phyloP scores from a whole-genome alignment of 2,113 vertebrate genomes.

The Noctilio leporinus region DNA sequence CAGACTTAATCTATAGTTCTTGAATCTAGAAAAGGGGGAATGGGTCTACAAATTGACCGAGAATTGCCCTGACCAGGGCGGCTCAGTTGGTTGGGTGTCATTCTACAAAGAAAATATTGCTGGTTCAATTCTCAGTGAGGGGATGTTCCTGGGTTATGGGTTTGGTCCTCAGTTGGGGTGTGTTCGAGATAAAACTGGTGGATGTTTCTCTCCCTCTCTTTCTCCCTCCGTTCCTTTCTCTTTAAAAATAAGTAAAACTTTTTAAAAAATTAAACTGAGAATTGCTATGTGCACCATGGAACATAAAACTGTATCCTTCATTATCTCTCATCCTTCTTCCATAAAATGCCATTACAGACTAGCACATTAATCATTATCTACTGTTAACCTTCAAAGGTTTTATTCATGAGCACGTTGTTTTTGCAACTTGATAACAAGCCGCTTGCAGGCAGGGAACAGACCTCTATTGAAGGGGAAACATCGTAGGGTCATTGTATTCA shows the following conservation, averaged over 20 bases:
- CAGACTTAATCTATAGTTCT: not conserved
- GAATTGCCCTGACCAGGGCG: not conserved
- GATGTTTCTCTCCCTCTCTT: too few species aligned
- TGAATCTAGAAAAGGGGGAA: not conserved
- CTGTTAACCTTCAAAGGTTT: not conserved
- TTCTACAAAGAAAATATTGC: too few species aligned
- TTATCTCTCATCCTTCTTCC: not conserved
- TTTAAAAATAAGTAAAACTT: too few species aligned
- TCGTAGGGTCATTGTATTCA: not conserved
- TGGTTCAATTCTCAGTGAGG: too few species aligned
- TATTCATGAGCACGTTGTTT: not conserved
- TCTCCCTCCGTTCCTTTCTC: too few species aligned
- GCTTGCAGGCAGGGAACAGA: not conserved
- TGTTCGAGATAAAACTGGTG: too few species aligned
- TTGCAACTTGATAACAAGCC: not conserved
- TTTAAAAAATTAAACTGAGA: not conserved
- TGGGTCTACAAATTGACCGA: not conserved
- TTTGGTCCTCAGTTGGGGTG: too few species aligned
- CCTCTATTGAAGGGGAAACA: not conserved
- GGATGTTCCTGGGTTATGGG: too few species aligned
- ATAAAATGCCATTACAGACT: not conserved
- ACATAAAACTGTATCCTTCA: not conserved
- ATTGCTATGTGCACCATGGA: not conserved
- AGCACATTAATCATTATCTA: not conserved
- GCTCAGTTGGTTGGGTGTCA: too few species aligned